phyloP scores from a whole-genome alignment of 2,113 vertebrate genomes.

The Passer domesticus region DNA sequence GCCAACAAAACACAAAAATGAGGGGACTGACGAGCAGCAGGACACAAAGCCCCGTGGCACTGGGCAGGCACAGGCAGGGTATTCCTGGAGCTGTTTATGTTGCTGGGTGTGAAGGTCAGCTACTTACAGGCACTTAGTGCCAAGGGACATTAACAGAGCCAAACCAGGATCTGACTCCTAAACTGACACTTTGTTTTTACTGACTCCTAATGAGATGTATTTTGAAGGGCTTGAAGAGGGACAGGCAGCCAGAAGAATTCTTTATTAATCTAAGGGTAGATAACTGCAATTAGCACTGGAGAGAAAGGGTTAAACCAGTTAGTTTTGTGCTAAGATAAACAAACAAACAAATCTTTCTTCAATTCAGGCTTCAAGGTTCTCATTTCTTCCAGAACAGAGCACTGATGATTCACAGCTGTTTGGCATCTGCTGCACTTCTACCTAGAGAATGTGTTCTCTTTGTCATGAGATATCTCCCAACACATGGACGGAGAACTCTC shows the following conservation, averaged over 20 bases:
- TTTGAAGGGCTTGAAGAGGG: neutral
- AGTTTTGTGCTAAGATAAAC: neutral
- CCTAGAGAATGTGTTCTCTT: neutral
- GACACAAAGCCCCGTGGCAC: neutral
- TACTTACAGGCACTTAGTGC: neutral
- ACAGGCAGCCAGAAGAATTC: neutral
- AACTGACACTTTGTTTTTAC: neutral
- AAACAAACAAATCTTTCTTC: neutral
- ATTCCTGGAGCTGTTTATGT: fast-evolving
- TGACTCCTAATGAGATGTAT: neutral
- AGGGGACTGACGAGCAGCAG: neutral
- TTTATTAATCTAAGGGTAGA: neutral
- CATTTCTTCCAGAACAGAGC: neutral
- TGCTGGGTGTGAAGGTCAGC: neutral
- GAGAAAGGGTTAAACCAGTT: constrained; percentile 4
- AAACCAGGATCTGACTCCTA: neutral
- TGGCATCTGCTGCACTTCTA: constrained; percentile 30
- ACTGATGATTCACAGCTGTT: constrained; percentile 57
- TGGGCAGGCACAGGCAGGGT: fast-evolving
- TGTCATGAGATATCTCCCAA: neutral
- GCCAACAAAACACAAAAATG: neutral
- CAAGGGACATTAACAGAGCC: neutral
- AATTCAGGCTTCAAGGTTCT: neutral
- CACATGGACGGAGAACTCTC: neutral
- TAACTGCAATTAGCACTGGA: neutral